These are phyloP conservation scores for Phoebastria nigripes DNA, from an alignment of 2,797 vertebrate species.

Conservation along the genomic window DNA sequence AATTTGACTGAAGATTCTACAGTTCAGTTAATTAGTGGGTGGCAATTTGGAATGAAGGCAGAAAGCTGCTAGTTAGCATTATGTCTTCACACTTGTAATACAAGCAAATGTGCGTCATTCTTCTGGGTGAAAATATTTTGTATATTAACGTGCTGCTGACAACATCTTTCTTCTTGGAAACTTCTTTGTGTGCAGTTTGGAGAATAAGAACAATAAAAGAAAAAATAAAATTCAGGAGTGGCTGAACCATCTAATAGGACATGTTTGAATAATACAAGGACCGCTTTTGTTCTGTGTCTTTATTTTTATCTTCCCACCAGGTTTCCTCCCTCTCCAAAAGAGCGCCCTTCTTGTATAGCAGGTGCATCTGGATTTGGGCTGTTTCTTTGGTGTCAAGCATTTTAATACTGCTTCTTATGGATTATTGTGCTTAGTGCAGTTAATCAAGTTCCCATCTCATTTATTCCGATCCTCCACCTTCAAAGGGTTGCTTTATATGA, in stretches of 20 bases:
- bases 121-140: background rate
- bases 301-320: slow-evolving; percentile 8
- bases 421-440: background rate
- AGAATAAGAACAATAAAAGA: background rate
- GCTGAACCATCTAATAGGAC: background rate
- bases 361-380: slow-evolving; percentile 19
- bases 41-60: slow-evolving; percentile 16
- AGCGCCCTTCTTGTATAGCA: background rate
- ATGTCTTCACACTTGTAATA: slow-evolving; percentile 11
- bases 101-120: background rate
- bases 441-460: background rate
- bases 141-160: background rate
- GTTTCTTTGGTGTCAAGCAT: background rate
- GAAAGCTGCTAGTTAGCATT: slow-evolving; percentile 39
- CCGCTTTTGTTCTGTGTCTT: background rate
- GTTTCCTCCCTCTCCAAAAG: background rate
- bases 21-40: slow-evolving; percentile 28
- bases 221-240: background rate
- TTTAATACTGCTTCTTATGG: background rate
- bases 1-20: slow-evolving; percentile 27
- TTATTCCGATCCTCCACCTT: background rate
- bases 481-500: background rate
- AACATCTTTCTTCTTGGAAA: background rate
- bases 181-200: background rate
- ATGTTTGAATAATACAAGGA: background rate